phyloP scores from a whole-genome alignment of 1,140 invertebrate genomes.

The Dreissena polymorpha region DNA sequence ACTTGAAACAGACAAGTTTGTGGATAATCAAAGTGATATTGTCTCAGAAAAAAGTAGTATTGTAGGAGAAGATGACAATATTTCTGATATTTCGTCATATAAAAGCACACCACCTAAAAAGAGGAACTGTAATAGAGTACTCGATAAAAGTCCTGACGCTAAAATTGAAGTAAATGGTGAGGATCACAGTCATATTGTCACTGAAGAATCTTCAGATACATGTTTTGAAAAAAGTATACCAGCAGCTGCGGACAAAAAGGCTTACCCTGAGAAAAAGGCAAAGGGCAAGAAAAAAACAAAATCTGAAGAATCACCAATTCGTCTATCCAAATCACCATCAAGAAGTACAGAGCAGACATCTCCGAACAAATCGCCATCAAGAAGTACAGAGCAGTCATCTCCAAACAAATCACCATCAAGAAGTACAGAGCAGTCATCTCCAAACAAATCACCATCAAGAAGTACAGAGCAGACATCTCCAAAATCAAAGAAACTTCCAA shows the following conservation, averaged over 20 bases:
- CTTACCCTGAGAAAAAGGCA: constrained; percentile 29
- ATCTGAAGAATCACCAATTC: neutral
- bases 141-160: constrained; percentile 46
- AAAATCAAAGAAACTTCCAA: constrained; percentile 22
- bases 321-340: neutral
- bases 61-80: constrained; percentile 47
- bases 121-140: constrained; percentile 40
- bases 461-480: constrained; percentile 11
- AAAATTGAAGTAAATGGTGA: constrained; percentile 53
- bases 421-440: too few species aligned
- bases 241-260: neutral
- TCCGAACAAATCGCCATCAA: neutral
- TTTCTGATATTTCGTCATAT: constrained; percentile 40
- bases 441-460: too few species aligned
- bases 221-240: neutral
- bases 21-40: constrained; percentile 56
- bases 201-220: neutral
- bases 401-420: neutral
- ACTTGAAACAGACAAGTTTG: constrained; percentile 40
- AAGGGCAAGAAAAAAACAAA: constrained; percentile 59
- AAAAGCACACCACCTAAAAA: constrained; percentile 53
- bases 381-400: neutral
- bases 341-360: constrained; percentile 8
- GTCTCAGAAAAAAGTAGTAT: constrained; percentile 44
- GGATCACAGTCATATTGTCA: neutral